phyloP scores from a whole-genome alignment of 2,888 invertebrate genomes.

The Cephus rjabovi region DNA sequence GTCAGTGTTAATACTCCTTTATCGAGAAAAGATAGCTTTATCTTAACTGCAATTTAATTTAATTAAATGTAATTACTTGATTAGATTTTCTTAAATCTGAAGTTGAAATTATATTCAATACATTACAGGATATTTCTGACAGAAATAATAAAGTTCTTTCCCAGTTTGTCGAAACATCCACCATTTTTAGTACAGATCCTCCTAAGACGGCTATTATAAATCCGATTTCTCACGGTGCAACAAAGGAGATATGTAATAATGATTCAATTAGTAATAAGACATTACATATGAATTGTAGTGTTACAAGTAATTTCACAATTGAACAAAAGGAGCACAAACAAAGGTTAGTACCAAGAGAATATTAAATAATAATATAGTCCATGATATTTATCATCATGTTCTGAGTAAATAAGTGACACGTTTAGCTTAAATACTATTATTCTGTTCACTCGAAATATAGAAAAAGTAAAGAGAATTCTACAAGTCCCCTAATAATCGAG shows the following conservation, averaged over 20 bases:
- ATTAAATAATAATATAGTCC: neutral
- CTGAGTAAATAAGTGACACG: neutral
- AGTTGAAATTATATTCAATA: slow-evolving; percentile 55
- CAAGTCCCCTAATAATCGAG: neutral
- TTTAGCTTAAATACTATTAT: neutral
- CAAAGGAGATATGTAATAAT: slow-evolving; percentile 21
- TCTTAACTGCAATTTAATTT: neutral
- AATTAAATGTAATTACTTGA: neutral
- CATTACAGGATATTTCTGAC: slow-evolving; percentile 53
- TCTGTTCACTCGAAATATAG: neutral
- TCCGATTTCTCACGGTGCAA: slow-evolving; percentile 13
- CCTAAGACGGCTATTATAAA: slow-evolving; percentile 36
- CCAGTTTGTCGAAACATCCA: slow-evolving; percentile 56
- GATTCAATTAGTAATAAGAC: slow-evolving; percentile 9
- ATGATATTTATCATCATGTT: neutral
- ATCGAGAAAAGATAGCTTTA: neutral
- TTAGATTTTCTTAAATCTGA: slow-evolving; percentile 41
- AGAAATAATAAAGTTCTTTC: slow-evolving; percentile 49
- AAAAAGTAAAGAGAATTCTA: neutral
- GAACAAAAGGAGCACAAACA: neutral
- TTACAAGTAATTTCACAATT: neutral
- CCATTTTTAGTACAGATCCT: slow-evolving; percentile 46
- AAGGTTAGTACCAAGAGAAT: neutral
- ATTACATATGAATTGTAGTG: neutral
- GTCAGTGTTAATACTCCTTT: slow-evolving; percentile 27